These are phyloP conservation scores for Epistrophe eligans DNA, from an alignment of 2,888 invertebrate genomes.

Conservation along the genomic window DNA sequence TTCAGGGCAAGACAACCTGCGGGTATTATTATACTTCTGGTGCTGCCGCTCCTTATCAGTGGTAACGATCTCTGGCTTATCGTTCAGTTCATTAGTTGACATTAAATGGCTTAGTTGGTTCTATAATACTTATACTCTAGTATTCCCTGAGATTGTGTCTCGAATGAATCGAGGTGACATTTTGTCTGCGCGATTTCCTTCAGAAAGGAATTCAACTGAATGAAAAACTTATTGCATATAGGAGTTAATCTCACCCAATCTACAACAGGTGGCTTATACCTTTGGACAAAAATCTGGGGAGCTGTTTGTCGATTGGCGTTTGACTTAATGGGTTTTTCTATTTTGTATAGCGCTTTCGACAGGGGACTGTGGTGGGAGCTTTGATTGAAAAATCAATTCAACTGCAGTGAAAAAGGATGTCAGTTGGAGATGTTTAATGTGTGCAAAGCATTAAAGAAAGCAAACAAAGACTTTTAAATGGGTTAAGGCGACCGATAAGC, in stretches of 20 bases:
- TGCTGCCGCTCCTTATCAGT: slow-evolving; percentile 55
- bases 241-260: slow-evolving; percentile 37
- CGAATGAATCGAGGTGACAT: slow-evolving; percentile 56
- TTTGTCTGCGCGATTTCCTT: slow-evolving; percentile 65
- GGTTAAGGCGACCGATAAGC: not conserved
- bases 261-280: slow-evolving; percentile 57
- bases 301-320: slow-evolving; percentile 3
- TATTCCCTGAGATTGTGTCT: slow-evolving; percentile 16
- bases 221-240: slow-evolving; percentile 33
- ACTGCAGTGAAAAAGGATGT: slow-evolving; percentile 1
- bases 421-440: slow-evolving; percentile 7
- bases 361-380: not conserved
- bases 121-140: not conserved
- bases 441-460: slow-evolving; percentile 21
- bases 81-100: slow-evolving; percentile 70
- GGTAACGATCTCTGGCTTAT: slow-evolving; percentile 67
- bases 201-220: slow-evolving; percentile 15
- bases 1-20: slow-evolving; percentile 44
- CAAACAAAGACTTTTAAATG: slow-evolving; percentile 34
- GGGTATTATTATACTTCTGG: slow-evolving; percentile 56
- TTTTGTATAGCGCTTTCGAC: not conserved
- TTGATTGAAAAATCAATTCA: slow-evolving; percentile 14
- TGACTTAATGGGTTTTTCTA: slow-evolving; percentile 53
- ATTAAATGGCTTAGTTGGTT: slow-evolving; percentile 53
- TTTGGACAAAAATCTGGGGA: not conserved